Percentiles rank a stretch among this genome's conserved stretches.
These are phyloP conservation scores for Drosophila multiciliata DNA, from an alignment of 2,888 invertebrate species.

Conservation along the genomic window DNA sequence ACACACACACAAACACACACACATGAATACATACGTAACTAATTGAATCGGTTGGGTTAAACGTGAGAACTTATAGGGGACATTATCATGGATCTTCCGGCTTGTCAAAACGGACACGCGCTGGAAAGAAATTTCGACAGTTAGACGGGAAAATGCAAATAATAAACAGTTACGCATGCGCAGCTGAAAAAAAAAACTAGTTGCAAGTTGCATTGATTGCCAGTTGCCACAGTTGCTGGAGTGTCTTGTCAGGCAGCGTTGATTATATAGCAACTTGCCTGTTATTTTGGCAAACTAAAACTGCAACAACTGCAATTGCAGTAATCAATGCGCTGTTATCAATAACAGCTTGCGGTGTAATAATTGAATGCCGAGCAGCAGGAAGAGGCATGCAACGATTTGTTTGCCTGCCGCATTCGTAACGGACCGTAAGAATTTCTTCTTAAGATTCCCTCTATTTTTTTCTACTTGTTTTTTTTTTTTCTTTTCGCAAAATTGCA, in stretches of 20 bases:
- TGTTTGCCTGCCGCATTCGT: conserved; percentile 41
- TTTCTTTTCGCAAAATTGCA: conserved; percentile 59
- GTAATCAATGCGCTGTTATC: conserved; percentile 78
- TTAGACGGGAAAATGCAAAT: conserved; percentile 37
- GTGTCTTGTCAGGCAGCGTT: conserved; percentile 38
- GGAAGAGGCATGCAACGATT: conserved; percentile 29
- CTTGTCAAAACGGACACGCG: conserved; percentile 39
- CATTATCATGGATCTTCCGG: conserved; percentile 63
- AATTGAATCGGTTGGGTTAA: conserved; percentile 70
- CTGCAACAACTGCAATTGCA: conserved; percentile 65
- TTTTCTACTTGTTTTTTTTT: neutral
- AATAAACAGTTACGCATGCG: conserved; percentile 79
- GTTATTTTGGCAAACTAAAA: conserved; percentile 65
- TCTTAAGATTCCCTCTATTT: neutral
- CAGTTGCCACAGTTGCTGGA: conserved; percentile 12
- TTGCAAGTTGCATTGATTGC: conserved; percentile 53
- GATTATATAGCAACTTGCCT: conserved; percentile 59
- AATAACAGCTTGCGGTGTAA: conserved; percentile 79
- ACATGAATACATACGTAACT: conserved; percentile 31
- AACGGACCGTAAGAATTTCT: conserved; percentile 60
- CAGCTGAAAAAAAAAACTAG: conserved; percentile 57
- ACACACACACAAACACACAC: neutral
- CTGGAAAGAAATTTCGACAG: neutral
- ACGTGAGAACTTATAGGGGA: conserved; percentile 65
- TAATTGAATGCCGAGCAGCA: conserved; percentile 61